Conservation (phyloP, 2,113 vertebrate genomes). For the Donacobius atricapilla region DNA sequence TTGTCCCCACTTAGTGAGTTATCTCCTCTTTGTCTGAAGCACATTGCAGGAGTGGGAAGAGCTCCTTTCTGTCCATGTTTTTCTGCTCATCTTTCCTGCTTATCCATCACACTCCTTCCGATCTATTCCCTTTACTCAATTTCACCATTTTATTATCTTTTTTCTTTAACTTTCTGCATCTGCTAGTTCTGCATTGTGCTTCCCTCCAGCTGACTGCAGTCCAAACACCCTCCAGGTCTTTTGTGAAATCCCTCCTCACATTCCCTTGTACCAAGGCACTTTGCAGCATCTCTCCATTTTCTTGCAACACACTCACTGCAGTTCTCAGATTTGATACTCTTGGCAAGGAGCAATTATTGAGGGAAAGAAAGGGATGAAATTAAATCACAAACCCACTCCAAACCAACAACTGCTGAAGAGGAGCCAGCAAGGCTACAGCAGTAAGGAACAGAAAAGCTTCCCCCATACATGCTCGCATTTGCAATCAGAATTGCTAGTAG, state of each 20-base stretch:
- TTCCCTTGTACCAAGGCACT: neutral
- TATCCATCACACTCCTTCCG: neutral
- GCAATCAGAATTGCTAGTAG: neutral
- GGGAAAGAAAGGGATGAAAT: neutral
- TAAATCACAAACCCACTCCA: neutral
- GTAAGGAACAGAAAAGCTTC: neutral
- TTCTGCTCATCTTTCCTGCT: neutral
- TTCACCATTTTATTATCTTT: neutral
- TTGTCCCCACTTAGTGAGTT: neutral
- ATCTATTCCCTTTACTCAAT: neutral
- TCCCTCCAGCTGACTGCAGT: fast-evolving
- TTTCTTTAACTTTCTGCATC: neutral
- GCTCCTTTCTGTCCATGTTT: neutral
- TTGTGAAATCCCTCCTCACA: neutral
- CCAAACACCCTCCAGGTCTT: neutral
- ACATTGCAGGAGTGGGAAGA: neutral
- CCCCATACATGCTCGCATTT: neutral
- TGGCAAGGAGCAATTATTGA: neutral
- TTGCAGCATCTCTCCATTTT: neutral
- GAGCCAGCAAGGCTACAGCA: neutral
- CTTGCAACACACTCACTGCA: neutral
- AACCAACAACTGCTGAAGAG: neutral
- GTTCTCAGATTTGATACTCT: neutral
- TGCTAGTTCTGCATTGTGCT: neutral
- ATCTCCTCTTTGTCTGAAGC: neutral